phyloP scores from a whole-genome alignment of 2,113 vertebrate species.

The Platichthys stellatus region DNA sequence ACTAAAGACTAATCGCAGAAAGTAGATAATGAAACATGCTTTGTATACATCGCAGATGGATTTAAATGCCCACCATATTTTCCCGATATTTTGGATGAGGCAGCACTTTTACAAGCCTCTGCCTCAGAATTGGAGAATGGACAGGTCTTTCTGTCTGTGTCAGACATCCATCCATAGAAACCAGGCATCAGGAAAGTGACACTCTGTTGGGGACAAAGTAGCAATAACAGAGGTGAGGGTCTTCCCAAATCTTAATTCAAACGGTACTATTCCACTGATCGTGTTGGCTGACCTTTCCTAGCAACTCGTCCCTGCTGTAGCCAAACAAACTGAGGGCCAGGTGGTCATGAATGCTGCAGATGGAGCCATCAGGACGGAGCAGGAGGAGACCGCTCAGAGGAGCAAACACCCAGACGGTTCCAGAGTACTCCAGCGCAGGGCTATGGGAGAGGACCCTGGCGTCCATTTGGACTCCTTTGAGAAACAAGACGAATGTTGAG shows the following conservation, averaged over 20 bases:
- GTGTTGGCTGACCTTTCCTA: constrained; percentile 86
- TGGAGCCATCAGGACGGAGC: constrained; percentile 85
- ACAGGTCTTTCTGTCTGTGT: constrained; percentile 47
- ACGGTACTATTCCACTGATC: not conserved
- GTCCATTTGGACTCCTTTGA: constrained; percentile 49
- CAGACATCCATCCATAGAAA: constrained; percentile 88
- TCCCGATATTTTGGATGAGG: constrained; percentile 34
- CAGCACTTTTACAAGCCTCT: constrained; percentile 21
- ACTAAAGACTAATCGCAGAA: not conserved
- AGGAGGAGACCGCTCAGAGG: constrained; percentile 88
- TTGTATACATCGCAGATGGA: not conserved
- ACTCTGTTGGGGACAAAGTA: constrained; percentile 79
- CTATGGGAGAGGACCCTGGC: constrained; percentile 21
- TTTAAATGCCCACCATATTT: constrained; percentile 58
- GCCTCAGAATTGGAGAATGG: constrained; percentile 30
- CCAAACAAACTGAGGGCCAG: constrained; percentile 89
- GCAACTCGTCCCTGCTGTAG: constrained; percentile 85
- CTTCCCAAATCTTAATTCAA: not conserved
- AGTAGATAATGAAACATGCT: not conserved
- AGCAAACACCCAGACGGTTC: constrained; percentile 86
- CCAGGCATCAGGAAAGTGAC: constrained; percentile 92
- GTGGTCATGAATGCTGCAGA: constrained; percentile 86
- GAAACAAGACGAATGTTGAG: constrained; percentile 7
- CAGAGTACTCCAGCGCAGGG: constrained; percentile 79
- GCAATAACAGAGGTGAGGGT: constrained; percentile 36